Conservation (phyloP, 2,888 invertebrate genomes). For the Anthoptus insignis region DNA sequence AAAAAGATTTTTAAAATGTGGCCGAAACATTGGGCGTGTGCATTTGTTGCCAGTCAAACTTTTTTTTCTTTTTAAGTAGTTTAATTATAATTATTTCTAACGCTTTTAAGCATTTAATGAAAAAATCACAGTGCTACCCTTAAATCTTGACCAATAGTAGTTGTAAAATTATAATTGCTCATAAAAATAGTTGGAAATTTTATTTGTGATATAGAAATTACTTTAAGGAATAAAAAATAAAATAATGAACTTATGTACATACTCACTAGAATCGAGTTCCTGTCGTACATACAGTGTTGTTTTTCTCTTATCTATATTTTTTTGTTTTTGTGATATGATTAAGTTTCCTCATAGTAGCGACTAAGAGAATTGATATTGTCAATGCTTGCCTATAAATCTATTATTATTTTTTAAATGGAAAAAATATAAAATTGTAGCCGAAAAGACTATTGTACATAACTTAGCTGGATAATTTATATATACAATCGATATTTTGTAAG, state of each 20-base stretch:
- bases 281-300: constrained; percentile 52
- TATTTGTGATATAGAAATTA: constrained; percentile 79
- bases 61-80: constrained; percentile 19
- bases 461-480: constrained; percentile 75
- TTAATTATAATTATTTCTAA: constrained; percentile 25
- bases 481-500: constrained; percentile 66
- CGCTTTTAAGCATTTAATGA: constrained; percentile 37
- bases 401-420: constrained; percentile 58
- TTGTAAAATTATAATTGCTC: constrained; percentile 77
- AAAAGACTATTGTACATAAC: constrained; percentile 82
- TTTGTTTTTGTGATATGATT: constrained; percentile 45
- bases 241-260: constrained; percentile 61
- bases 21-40: background rate
- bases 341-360: constrained; percentile 50
- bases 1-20: background rate
- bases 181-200: constrained; percentile 78
- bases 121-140: constrained; percentile 49
- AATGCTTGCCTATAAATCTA: constrained; percentile 78
- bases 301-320: constrained; percentile 52
- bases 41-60: constrained; percentile 11
- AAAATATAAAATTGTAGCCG: constrained; percentile 67
- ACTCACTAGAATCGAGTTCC: constrained; percentile 69
- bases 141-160: constrained; percentile 80
- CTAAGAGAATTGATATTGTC: constrained; percentile 63
- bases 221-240: constrained; percentile 57